Conservation (phyloP, 2,888 invertebrate species). For the Drosophila buzzatii region DNA sequence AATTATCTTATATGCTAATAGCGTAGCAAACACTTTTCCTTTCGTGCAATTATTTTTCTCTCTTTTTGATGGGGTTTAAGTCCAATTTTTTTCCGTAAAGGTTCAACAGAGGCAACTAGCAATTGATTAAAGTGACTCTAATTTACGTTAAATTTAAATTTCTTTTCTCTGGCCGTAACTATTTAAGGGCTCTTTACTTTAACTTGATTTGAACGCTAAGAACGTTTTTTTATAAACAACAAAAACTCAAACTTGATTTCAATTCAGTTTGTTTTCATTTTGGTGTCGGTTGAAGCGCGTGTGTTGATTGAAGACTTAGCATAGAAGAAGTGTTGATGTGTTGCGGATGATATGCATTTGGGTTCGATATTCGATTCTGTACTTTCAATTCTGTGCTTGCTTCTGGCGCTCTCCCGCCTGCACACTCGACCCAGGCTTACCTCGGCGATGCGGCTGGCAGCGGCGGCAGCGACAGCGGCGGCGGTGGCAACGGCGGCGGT, state of each 20-base stretch:
- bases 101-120: slow-evolving; percentile 39
- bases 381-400: slow-evolving; percentile 54
- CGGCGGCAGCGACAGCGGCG: slow-evolving; percentile 74
- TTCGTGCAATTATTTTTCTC: slow-evolving; percentile 10
- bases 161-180: slow-evolving; percentile 49
- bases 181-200: slow-evolving; percentile 58
- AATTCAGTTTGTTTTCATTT: not conserved
- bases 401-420: slow-evolving; percentile 45
- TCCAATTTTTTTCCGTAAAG: slow-evolving; percentile 45
- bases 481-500: slow-evolving; percentile 76
- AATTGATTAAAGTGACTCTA: slow-evolving; percentile 8
- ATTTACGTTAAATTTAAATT: slow-evolving; percentile 24
- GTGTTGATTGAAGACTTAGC: slow-evolving; percentile 83
- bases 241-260: slow-evolving; percentile 35
- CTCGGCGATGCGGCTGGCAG: slow-evolving; percentile 82
- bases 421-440: slow-evolving; percentile 74
- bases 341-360: slow-evolving; percentile 66
- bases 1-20: slow-evolving; percentile 24
- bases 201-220: slow-evolving; percentile 22
- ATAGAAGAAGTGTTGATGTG: slow-evolving; percentile 67
- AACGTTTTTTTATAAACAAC: slow-evolving; percentile 21
- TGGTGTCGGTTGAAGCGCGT: slow-evolving; percentile 19
- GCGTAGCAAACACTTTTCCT: slow-evolving; percentile 76
- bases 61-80: slow-evolving; percentile 55
- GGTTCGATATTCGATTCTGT: slow-evolving; percentile 25